Evolutionary conservation across 2,113 vertebrate species (phyloP).

Genomic region (Haemorhous mexicanus): DNA sequence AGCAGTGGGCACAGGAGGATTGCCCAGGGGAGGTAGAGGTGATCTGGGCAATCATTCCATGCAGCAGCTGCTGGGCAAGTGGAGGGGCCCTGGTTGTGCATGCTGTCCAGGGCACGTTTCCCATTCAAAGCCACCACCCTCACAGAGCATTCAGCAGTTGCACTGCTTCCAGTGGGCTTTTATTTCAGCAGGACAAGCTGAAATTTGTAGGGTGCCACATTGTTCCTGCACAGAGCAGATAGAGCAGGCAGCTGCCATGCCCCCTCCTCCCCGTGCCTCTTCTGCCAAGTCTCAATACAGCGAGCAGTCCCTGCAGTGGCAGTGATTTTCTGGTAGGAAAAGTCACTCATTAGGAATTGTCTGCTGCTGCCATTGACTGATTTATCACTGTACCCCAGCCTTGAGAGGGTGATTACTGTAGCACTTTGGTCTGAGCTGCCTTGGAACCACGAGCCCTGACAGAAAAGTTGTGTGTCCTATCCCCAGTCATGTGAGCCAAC

Average conservation of each 20-base stretch:
- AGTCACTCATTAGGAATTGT: slow-evolving; percentile 30
- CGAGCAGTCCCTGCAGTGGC: background rate
- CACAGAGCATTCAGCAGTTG: background rate
- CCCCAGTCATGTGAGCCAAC: background rate
- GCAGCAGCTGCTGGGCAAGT: background rate
- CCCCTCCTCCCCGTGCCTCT: background rate
- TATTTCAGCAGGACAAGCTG: background rate
- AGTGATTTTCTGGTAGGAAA: slow-evolving; percentile 13
- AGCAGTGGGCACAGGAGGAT: fast-evolving
- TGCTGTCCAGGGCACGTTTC: background rate
- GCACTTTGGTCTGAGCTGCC: background rate
- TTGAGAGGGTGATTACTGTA: background rate
- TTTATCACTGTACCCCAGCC: background rate
- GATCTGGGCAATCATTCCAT: background rate
- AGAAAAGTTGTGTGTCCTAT: background rate
- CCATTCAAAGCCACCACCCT: background rate
- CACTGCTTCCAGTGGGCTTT: background rate
- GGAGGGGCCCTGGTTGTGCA: background rate
- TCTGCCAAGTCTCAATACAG: background rate
- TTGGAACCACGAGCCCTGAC: background rate
- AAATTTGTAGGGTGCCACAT: background rate
- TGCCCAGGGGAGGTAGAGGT: fast-evolving
- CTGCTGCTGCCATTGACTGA: slow-evolving; percentile 6
- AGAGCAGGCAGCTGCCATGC: background rate
- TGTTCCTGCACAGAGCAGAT: background rate